These are phyloP conservation scores for Speoplatyrhinus poulsoni DNA, from an alignment of 2,113 vertebrate species.

Conservation along the genomic window DNA sequence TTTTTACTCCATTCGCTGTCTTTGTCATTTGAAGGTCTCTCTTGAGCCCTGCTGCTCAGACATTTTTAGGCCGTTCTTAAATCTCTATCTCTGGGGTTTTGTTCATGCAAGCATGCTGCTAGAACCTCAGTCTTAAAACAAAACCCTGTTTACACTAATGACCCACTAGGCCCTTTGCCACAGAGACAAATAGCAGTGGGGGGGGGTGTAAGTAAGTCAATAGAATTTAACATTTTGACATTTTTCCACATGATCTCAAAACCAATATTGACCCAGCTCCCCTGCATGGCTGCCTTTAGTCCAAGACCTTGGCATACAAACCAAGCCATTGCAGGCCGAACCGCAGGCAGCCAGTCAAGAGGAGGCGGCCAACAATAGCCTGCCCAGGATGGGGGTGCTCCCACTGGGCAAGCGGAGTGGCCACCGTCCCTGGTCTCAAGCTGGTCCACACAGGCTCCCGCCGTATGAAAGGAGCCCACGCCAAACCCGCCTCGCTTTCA, in stretches of 20 bases:
- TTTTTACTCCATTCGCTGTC: constrained; percentile 41
- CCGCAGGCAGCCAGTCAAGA: constrained; percentile 70
- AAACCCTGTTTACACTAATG: constrained; percentile 86
- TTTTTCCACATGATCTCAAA: constrained; percentile 81
- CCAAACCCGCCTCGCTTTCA: constrained; percentile 63
- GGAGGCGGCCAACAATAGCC: constrained; percentile 71
- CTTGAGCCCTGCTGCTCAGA: constrained; percentile 54
- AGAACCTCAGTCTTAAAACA: constrained; percentile 77
- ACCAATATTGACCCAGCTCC: constrained; percentile 82
- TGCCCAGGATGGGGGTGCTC: constrained; percentile 69
- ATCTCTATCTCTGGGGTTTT: constrained; percentile 71
- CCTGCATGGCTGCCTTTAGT: constrained; percentile 78
- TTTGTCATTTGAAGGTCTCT: constrained; percentile 66
- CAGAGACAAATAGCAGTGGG: constrained; percentile 79
- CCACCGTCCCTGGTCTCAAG: constrained; percentile 72
- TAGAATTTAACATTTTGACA: constrained; percentile 80
- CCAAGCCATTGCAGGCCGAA: constrained; percentile 71
- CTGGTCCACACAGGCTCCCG: constrained; percentile 67
- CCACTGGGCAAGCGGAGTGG: constrained; percentile 57
- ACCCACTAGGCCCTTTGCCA: constrained; percentile 74
- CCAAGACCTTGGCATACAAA: constrained; percentile 76
- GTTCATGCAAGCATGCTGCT: constrained; percentile 72
- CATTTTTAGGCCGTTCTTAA: constrained; percentile 69
- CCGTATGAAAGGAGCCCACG: constrained; percentile 64
- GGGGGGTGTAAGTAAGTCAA: constrained; percentile 58